phyloP scores from a whole-genome alignment of 53 echinoderm and acorn worm genomes.

The Stichopus horrens region DNA sequence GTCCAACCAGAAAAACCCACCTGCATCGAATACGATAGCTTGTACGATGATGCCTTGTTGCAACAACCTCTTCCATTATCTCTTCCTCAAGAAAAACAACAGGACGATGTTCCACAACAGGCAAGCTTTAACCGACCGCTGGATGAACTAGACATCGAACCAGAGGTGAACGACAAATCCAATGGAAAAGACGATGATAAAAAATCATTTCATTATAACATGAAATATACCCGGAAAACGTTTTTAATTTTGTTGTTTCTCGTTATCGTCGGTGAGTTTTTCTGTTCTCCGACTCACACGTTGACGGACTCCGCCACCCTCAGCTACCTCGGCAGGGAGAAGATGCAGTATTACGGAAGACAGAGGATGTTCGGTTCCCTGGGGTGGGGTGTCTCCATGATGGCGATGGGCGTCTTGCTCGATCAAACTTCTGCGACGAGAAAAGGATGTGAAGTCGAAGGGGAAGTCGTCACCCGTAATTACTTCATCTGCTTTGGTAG shows the following conservation, averaged over 20 bases:
- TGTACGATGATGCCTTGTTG: background rate
- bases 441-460: conserved; percentile 58
- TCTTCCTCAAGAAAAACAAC: background rate
- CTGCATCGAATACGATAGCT: conserved; percentile 54
- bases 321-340: conserved; percentile 81
- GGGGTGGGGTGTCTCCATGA: conserved; percentile 90
- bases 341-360: conserved; percentile 84
- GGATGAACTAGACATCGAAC: background rate
- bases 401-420: conserved; percentile 75
- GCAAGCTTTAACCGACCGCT: background rate
- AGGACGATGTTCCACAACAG: background rate
- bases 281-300: conserved; percentile 93
- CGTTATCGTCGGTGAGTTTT: conserved; percentile 92
- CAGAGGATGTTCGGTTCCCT: conserved; percentile 97
- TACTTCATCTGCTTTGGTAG: conserved; percentile 91
- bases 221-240: conserved; percentile 55
- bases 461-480: conserved; percentile 56
- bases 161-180: background rate
- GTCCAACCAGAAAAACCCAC: conserved; percentile 62
- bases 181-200: background rate
- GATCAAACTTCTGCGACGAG: conserved; percentile 59
- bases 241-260: conserved; percentile 78
- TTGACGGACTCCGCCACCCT: conserved; percentile 93
- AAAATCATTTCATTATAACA: conserved; percentile 28
- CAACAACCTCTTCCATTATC: conserved; percentile 1